Conservation (phyloP, 2,888 invertebrate genomes). For the Polia nebulosa region DNA sequence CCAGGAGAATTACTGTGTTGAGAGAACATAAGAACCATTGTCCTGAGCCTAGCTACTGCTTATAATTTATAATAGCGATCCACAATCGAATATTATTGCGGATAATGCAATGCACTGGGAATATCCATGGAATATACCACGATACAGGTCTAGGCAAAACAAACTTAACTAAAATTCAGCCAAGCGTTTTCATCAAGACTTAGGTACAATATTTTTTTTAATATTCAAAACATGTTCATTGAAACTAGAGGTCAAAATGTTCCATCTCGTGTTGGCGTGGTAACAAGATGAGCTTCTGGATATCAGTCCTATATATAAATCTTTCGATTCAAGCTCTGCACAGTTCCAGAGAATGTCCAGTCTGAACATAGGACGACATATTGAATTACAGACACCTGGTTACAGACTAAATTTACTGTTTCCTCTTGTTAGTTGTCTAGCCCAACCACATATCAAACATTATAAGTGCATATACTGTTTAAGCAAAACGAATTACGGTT, state of each 20-base stretch:
- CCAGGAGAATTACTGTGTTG: background rate
- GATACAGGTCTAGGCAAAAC: background rate
- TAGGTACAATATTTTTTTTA: background rate
- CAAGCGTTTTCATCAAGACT: background rate
- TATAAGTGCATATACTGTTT: background rate
- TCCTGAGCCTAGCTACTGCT: background rate
- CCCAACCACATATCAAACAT: constrained; percentile 3
- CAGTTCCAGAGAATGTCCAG: constrained; percentile 12
- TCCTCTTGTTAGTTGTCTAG: constrained; percentile 13
- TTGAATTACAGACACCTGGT: constrained; percentile 32
- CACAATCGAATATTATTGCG: constrained; percentile 25
- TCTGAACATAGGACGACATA: constrained; percentile 40
- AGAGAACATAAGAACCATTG: background rate
- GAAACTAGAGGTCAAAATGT: background rate
- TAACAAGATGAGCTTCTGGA: constrained; percentile 3
- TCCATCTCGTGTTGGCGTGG: background rate
- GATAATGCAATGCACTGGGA: constrained; percentile 27
- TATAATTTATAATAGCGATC: background rate
- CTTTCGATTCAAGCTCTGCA: constrained; percentile 9
- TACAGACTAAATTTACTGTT: constrained; percentile 18
- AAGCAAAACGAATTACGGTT: background rate
- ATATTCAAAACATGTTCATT: background rate
- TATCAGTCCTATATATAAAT: constrained; percentile 2
- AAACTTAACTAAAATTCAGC: background rate
- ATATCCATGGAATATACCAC: constrained; percentile 30